Evolutionary conservation across 2,113 vertebrate species (phyloP).

Genomic region (Poecilia latipinna): DNA sequence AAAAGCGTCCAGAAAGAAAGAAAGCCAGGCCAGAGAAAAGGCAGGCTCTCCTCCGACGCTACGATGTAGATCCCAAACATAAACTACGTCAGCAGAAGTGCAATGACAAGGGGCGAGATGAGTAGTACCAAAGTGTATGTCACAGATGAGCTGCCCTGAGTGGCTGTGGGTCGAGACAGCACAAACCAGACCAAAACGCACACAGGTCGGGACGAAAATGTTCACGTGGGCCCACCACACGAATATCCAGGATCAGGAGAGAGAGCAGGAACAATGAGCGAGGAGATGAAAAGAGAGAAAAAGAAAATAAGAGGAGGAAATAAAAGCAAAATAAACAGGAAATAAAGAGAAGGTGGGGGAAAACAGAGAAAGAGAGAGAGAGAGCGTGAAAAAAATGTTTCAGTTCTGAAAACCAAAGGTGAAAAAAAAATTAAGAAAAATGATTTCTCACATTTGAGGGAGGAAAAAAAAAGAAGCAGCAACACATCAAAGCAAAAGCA

Average conservation of each 20-base stretch:
- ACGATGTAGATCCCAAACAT: conserved; percentile 27
- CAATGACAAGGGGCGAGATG: conserved; percentile 87
- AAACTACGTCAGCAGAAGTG: conserved; percentile 89
- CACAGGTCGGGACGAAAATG: conserved; percentile 66
- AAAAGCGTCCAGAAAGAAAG: conserved; percentile 46
- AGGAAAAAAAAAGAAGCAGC: conserved; percentile 53
- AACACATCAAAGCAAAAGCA: conserved; percentile 68
- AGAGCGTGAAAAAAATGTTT: conserved; percentile 73
- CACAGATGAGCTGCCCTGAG: conserved; percentile 87
- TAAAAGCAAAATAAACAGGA: conserved; percentile 30
- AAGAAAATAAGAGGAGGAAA: conserved; percentile 44
- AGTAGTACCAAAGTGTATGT: conserved; percentile 89
- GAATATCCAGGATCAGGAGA: conserved; percentile 87
- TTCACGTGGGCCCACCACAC: conserved; percentile 82
- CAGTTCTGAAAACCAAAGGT: conserved; percentile 63
- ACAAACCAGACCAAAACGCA: conserved; percentile 68
- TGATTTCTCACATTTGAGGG: conserved; percentile 80
- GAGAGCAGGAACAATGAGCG: conserved; percentile 67
- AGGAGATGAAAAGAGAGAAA: conserved; percentile 32
- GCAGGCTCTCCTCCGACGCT: conserved; percentile 54
- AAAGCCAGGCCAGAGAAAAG: conserved; percentile 64
- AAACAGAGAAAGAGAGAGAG: conserved; percentile 59
- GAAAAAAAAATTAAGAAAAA: conserved; percentile 41
- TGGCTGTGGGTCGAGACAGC: conserved; percentile 82
- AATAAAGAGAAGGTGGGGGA: conserved; percentile 48